A percentile compares a stretch with the other conserved stretches of the same genome.
Conservation (phyloP, 2,797 vertebrate genomes). For the Pagetopsis macropterus region DNA sequence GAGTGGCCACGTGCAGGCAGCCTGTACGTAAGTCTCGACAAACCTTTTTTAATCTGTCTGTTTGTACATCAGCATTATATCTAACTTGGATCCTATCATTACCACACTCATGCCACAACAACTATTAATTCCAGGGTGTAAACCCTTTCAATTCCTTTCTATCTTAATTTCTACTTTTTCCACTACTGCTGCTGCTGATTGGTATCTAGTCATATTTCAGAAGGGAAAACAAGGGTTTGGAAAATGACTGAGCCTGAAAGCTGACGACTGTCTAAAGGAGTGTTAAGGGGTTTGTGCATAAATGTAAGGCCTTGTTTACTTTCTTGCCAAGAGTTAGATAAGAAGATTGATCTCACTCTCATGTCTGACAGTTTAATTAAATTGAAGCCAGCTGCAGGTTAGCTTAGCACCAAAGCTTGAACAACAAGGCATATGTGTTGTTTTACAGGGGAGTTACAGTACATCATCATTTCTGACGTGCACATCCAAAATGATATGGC, state of each 20-base stretch:
- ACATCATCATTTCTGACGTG: neutral
- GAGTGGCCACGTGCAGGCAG: constrained; percentile 88
- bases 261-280: neutral
- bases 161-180: constrained; percentile 13
- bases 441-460: neutral
- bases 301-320: neutral
- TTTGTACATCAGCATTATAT: constrained; percentile 12
- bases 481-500: no score
- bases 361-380: no score
- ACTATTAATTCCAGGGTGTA: neutral
- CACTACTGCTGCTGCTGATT: constrained; percentile 20
- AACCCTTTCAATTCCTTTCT: constrained; percentile 10
- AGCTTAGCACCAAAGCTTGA: neutral
- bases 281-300: neutral
- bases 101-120: neutral
- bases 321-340: neutral
- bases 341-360: neutral
- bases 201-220: constrained; percentile 15
- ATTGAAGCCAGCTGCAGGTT: no score
- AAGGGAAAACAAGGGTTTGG: neutral
- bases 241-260: neutral
- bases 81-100: constrained; percentile 1
- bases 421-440: neutral
- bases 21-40: constrained; percentile 91
- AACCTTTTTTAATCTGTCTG: constrained; percentile 32